A percentile compares a stretch with the other conserved stretches of the same genome.
phyloP scores from a whole-genome alignment of 2,888 invertebrate species.

The Desoria tigrina region DNA sequence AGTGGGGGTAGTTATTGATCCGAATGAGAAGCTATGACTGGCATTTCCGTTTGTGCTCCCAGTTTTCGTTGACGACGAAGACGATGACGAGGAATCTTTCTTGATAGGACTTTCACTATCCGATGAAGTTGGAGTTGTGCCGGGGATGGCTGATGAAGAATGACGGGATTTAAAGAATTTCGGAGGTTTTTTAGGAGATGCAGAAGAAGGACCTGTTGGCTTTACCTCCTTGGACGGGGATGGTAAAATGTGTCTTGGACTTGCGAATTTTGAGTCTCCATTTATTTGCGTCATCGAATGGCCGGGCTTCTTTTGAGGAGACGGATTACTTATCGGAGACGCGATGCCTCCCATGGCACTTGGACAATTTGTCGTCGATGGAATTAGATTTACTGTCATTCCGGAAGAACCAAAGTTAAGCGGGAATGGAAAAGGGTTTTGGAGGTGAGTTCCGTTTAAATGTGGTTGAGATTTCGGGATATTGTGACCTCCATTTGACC shows the following conservation, averaged over 20 bases:
- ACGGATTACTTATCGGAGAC: not conserved
- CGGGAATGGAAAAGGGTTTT: slow-evolving; percentile 20
- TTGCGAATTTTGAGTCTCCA: slow-evolving; percentile 40
- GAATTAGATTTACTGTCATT: slow-evolving; percentile 37
- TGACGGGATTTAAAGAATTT: slow-evolving; percentile 51
- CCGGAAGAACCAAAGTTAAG: slow-evolving; percentile 30
- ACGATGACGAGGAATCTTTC: not conserved
- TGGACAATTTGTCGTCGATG: slow-evolving; percentile 9
- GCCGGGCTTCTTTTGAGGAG: slow-evolving; percentile 10
- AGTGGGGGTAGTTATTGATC: not conserved
- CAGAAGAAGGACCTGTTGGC: not conserved
- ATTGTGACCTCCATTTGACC: not conserved
- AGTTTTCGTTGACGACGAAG: not conserved
- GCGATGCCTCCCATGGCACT: not conserved
- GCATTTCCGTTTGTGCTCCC: not conserved
- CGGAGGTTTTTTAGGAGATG: slow-evolving; percentile 44
- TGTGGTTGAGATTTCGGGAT: not conserved
- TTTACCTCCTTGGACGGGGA: slow-evolving; percentile 4
- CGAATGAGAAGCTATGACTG: not conserved
- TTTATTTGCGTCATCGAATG: slow-evolving; percentile 39
- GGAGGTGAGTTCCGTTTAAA: not conserved
- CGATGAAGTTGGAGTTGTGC: not conserved
- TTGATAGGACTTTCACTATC: no score
- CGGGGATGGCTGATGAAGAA: not conserved
- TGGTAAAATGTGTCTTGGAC: slow-evolving; percentile 32